Percentiles rank a stretch among this genome's conserved stretches.
Evolutionary conservation across 1,140 invertebrate genomes (phyloP).

Genomic region (Apis cerana): DNA sequence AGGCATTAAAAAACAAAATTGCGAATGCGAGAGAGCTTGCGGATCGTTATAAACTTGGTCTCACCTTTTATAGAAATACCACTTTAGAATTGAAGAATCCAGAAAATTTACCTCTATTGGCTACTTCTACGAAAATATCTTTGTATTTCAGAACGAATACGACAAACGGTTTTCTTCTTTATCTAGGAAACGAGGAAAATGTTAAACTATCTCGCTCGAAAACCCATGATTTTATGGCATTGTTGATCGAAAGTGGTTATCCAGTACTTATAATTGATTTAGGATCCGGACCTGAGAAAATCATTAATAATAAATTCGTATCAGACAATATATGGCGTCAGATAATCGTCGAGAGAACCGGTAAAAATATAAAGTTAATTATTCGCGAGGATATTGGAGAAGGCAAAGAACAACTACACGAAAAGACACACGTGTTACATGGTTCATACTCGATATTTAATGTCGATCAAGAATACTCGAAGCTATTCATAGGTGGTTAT

Average conservation of each 20-base stretch:
- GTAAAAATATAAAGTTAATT: conserved; percentile 90
- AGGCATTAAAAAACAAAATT: conserved; percentile 88
- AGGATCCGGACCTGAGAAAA: conserved; percentile 90
- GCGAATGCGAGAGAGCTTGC: conserved; percentile 90
- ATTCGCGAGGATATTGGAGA: conserved; percentile 89
- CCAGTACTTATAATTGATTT: conserved; percentile 93
- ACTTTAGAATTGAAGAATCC: conserved; percentile 93
- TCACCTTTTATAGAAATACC: conserved; percentile 91
- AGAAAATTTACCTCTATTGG: conserved; percentile 89
- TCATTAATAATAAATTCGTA: conserved; percentile 88
- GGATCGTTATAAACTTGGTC: conserved; percentile 88
- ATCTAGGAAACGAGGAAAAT: conserved; percentile 93
- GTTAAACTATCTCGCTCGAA: conserved; percentile 76
- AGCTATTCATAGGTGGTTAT: conserved; percentile 95
- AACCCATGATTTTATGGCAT: conserved; percentile 94
- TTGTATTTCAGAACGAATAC: conserved; percentile 92
- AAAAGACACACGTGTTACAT: conserved; percentile 84
- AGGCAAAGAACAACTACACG: conserved; percentile 82
- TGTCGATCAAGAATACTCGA: conserved; percentile 91
- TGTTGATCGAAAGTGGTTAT: conserved; percentile 94
- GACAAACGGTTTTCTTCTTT: conserved; percentile 91
- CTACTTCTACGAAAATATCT: conserved; percentile 92
- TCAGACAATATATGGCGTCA: conserved; percentile 96
- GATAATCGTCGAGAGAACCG: conserved; percentile 92
- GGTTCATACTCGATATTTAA: conserved; percentile 92